Conservation (phyloP, 2,888 invertebrate species). For the Microplitis deprimator region DNA sequence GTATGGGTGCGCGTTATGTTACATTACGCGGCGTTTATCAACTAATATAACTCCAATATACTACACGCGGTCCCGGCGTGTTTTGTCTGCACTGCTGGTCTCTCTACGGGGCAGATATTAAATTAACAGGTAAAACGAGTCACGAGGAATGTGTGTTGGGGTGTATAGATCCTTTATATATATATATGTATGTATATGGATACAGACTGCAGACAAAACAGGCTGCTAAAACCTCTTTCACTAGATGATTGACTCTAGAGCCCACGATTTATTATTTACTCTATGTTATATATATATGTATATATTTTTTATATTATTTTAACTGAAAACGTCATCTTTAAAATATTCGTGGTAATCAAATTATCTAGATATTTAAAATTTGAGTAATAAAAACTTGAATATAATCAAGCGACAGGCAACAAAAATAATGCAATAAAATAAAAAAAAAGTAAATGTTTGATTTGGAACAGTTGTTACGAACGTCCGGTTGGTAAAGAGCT, state of each 20-base stretch:
- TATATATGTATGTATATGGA: neutral
- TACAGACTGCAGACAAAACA: neutral
- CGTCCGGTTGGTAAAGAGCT: neutral
- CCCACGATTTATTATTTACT: slow-evolving; percentile 2
- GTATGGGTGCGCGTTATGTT: slow-evolving; percentile 3
- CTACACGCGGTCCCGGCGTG: slow-evolving; percentile 37
- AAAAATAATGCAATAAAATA: neutral
- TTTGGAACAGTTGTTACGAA: neutral
- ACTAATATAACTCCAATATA: slow-evolving; percentile 13
- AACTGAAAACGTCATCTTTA: neutral
- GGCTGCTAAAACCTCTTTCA: neutral
- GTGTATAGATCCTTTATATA: slow-evolving; percentile 22
- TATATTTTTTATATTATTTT: neutral
- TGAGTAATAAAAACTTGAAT: neutral
- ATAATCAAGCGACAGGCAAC: neutral
- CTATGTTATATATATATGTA: neutral
- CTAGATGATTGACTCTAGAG: slow-evolving; percentile 3
- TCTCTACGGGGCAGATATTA: slow-evolving; percentile 43
- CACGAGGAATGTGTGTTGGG: slow-evolving; percentile 42
- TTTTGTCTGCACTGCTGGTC: slow-evolving; percentile 46
- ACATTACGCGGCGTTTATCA: slow-evolving; percentile 11
- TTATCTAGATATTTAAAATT: too few species aligned
- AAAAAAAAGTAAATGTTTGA: neutral
- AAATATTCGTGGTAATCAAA: neutral
- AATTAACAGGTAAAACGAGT: slow-evolving; percentile 52